Conservation (phyloP, 2,113 vertebrate species). For the Otis tarda region DNA sequence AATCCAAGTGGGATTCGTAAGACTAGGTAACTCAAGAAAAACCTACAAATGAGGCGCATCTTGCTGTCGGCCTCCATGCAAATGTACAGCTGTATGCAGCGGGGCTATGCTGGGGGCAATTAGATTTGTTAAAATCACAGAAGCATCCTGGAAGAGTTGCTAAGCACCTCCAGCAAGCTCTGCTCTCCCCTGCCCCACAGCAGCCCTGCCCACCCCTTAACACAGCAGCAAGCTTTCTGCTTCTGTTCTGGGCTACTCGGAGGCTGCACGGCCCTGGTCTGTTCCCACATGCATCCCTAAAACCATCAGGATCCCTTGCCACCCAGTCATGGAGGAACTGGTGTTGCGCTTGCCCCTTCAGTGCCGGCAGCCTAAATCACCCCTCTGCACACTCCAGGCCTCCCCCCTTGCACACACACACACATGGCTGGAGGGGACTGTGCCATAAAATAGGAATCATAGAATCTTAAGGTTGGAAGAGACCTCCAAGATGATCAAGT, state of each 20-base stretch:
- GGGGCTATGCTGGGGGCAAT: not conserved
- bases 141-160: not conserved
- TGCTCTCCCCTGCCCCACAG: not conserved
- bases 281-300: not conserved
- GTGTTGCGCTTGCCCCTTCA: not conserved
- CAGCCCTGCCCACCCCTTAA: not conserved
- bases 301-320: not conserved
- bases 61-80: not conserved
- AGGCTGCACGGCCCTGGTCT: not conserved
- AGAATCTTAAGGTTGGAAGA: too few species aligned
- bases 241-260: not conserved
- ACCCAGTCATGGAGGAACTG: not conserved
- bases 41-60: not conserved
- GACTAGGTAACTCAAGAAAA: not conserved
- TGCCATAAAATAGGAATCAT: not conserved
- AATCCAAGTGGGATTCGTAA: not conserved
- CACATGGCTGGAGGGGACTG: not conserved
- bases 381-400: not conserved
- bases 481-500: too few species aligned
- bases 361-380: not conserved
- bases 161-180: not conserved
- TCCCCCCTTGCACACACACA: not conserved
- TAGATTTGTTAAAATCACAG: not conserved
- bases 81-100: not conserved
- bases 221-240: too few species aligned